A percentile compares a stretch with the other conserved stretches of the same genome.
phyloP scores from a whole-genome alignment of 2,113 vertebrate genomes.

The Fulmarus glacialis region DNA sequence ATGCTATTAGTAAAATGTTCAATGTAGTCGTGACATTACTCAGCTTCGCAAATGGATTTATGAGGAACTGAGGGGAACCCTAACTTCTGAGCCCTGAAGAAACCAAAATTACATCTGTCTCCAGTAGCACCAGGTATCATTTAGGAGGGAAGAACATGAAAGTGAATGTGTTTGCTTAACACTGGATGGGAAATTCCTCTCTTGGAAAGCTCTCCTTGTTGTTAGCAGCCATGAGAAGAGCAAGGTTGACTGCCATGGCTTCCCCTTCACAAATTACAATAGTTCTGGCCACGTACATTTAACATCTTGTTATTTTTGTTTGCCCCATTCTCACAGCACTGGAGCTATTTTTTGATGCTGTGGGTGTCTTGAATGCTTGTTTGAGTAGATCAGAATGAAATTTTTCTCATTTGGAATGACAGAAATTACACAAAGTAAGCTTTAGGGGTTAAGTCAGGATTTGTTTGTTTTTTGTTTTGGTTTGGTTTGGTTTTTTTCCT shows the following conservation, averaged over 20 bases:
- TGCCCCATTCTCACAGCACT: background rate
- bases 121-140: background rate
- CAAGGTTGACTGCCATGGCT: background rate
- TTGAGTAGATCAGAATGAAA: background rate
- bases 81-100: background rate
- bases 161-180: background rate
- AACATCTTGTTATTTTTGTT: background rate
- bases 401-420: background rate
- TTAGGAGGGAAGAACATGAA: background rate
- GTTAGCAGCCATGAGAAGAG: background rate
- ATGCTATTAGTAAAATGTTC: background rate
- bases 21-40: background rate
- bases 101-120: background rate
- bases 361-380: background rate
- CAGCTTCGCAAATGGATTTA: background rate
- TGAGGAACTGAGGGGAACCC: background rate
- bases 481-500: background rate
- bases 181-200: background rate
- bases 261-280: background rate
- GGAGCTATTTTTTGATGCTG: background rate
- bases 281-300: accelerated
- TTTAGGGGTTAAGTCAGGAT: background rate
- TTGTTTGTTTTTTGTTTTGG: background rate
- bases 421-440: background rate
- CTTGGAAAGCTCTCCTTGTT: background rate